Conservation (phyloP, 2,113 vertebrate species). For the Corvus hawaiiensis region DNA sequence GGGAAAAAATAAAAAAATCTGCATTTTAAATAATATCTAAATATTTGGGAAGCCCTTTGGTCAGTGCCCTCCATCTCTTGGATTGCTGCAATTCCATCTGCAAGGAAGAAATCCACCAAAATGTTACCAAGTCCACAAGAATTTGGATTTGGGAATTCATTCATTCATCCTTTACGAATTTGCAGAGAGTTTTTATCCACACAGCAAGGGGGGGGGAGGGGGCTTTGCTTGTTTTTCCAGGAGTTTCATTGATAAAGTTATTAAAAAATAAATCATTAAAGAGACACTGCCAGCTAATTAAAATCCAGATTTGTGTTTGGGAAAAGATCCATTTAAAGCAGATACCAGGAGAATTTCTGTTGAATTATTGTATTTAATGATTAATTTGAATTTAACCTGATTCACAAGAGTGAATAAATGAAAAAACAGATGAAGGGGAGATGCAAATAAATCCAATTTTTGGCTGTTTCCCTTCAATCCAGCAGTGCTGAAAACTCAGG, state of each 20-base stretch:
- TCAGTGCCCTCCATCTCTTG: not conserved
- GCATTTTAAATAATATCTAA: accelerated
- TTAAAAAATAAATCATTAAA: not conserved
- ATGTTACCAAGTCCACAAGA: not conserved
- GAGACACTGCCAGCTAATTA: not conserved
- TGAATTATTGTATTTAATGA: not conserved
- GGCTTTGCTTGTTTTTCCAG: not conserved
- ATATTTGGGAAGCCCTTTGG: not conserved
- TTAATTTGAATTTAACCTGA: not conserved
- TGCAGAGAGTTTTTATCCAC: not conserved
- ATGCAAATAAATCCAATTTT: not conserved
- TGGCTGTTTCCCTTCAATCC: not conserved
- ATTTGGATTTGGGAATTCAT: not conserved
- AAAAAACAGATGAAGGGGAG: not conserved
- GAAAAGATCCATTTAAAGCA: not conserved
- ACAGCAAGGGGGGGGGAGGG: not conserved
- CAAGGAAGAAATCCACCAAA: not conserved
- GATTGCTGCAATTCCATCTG: not conserved
- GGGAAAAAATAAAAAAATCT: not conserved
- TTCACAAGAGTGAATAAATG: not conserved
- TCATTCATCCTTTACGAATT: not conserved
- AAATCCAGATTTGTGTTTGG: not conserved
- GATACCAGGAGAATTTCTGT: not conserved
- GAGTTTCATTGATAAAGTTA: not conserved
- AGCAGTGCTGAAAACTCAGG: not conserved